Evolutionary conservation across 2,797 vertebrate species (phyloP).

Genomic region (Spinus pinus): DNA sequence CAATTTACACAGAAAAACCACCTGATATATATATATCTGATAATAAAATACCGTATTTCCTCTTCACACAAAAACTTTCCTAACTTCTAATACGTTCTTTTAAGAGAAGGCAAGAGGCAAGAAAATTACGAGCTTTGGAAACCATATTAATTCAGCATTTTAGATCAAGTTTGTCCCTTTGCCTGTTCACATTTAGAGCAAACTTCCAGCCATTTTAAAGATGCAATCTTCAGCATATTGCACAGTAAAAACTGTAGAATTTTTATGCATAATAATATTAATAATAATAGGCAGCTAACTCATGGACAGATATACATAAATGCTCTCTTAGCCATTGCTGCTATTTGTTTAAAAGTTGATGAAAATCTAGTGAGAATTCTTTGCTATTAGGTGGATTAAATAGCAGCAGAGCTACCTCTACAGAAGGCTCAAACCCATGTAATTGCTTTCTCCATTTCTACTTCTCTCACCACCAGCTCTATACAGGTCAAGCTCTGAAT

Average conservation of each 20-base stretch:
- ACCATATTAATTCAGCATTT: not conserved
- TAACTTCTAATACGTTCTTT: not conserved
- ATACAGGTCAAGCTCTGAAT: not conserved
- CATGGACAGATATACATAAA: not conserved
- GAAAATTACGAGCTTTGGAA: not conserved
- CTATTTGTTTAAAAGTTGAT: not conserved
- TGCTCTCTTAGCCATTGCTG: not conserved
- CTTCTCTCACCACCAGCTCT: not conserved
- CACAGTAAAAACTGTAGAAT: not conserved
- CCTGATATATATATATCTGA: not conserved
- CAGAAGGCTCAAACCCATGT: not conserved
- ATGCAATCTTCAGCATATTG: not conserved
- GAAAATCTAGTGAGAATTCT: not conserved
- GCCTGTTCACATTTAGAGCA: not conserved
- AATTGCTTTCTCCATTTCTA: not conserved
- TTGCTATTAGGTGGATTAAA: not conserved
- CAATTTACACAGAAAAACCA: not conserved
- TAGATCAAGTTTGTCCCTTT: not conserved
- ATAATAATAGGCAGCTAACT: not conserved
- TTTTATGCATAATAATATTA: not conserved
- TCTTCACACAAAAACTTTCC: not conserved
- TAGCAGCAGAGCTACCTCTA: not conserved
- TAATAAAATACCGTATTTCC: not conserved
- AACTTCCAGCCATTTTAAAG: not conserved
- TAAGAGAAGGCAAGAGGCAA: not conserved